Evolutionary conservation across 2,797 vertebrate genomes (phyloP).

Genomic region (Platyrinchus mystaceus): DNA sequence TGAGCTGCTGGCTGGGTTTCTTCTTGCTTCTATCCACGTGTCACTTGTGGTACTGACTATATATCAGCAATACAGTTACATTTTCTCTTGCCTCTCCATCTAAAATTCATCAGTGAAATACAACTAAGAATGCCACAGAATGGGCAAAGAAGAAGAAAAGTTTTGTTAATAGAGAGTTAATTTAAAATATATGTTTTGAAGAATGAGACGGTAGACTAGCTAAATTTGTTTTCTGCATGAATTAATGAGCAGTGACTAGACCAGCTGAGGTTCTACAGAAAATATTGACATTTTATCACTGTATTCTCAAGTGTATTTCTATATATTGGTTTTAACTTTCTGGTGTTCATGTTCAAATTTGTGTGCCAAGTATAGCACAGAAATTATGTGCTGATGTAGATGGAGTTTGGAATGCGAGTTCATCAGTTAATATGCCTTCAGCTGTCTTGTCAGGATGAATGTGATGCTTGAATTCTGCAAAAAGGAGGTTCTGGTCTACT

Average conservation of each 20-base stretch:
- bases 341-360: background rate
- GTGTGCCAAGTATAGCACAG: background rate
- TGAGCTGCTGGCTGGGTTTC: background rate
- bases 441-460: background rate
- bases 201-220: background rate
- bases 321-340: background rate
- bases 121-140: background rate
- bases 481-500: background rate
- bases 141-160: background rate
- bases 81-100: background rate
- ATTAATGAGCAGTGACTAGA: background rate
- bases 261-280: background rate
- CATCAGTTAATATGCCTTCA: background rate
- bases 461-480: background rate
- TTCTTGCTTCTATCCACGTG: background rate
- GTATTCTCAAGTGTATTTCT: background rate
- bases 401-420: background rate
- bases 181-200: background rate
- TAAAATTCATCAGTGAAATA: background rate
- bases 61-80: background rate
- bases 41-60: background rate
- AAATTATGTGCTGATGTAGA: background rate
- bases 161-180: background rate
- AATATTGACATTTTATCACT: background rate
- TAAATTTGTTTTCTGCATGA: background rate